A percentile compares a stretch with the other conserved stretches of the same genome.
phyloP scores from a whole-genome alignment of 2,113 vertebrate species.

The Muntiacus muntjak region DNA sequence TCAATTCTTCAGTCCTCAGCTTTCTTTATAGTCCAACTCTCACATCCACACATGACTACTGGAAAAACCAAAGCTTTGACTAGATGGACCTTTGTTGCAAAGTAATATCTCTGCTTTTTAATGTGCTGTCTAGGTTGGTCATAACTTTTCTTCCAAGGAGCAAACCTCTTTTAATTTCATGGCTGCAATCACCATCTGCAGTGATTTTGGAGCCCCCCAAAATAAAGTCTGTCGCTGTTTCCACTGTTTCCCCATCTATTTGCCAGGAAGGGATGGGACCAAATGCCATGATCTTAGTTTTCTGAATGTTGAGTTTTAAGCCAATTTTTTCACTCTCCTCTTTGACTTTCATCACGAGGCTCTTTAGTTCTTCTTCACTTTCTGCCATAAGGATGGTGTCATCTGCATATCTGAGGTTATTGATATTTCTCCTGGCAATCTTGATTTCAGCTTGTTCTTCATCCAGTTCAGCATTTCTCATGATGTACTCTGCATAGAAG shows the following conservation, averaged over 20 bases:
- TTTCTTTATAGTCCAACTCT: neutral
- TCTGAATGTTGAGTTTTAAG: neutral
- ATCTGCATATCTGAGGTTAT: neutral
- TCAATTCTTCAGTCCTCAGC: accelerated
- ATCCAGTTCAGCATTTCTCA: neutral
- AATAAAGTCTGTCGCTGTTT: neutral
- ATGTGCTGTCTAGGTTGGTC: neutral
- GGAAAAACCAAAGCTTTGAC: neutral
- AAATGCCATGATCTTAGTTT: neutral
- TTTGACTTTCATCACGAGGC: neutral
- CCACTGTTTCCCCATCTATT: neutral
- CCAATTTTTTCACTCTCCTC: neutral
- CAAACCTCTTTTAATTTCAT: neutral
- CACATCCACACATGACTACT: neutral
- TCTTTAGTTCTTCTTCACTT: neutral
- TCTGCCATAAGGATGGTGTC: neutral
- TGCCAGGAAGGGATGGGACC: neutral
- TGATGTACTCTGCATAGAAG: neutral
- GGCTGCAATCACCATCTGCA: neutral
- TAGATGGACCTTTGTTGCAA: neutral
- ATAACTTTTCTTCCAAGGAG: neutral
- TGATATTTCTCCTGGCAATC: neutral
- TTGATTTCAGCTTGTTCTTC: neutral
- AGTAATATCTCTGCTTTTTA: neutral
- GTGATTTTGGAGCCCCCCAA: accelerated